phyloP scores from a whole-genome alignment of 2,888 invertebrate species.

The Podotricha telesiphe region DNA sequence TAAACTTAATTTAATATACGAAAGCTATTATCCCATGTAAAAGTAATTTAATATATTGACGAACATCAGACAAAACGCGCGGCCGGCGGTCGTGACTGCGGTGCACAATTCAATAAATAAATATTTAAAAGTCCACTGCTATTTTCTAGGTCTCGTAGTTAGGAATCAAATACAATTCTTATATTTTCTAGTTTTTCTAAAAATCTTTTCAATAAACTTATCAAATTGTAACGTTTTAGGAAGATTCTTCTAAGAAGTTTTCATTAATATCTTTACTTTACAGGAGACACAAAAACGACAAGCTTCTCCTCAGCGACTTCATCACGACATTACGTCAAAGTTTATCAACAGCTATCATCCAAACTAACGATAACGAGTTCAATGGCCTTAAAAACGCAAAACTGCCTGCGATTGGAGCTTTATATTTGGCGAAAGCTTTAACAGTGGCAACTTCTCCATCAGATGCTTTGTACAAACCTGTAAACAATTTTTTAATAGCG shows the following conservation, averaged over 20 bases:
- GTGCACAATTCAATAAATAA: too few relatives aligned
- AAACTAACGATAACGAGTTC: conserved; percentile 46
- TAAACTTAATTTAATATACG: too few relatives aligned
- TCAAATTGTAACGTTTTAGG: neutral
- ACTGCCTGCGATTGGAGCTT: conserved; percentile 85
- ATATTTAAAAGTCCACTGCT: too few relatives aligned
- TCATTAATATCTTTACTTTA: conserved; percentile 43
- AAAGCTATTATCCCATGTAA: too few relatives aligned
- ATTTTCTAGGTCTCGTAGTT: too few relatives aligned
- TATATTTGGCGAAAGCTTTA: conserved; percentile 88
- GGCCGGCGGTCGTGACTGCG: too few relatives aligned
- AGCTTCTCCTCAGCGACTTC: conserved; percentile 86
- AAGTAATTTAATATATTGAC: too few relatives aligned
- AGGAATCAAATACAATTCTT: too few relatives aligned
- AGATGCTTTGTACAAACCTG: conserved; percentile 89
- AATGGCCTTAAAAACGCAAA: conserved; percentile 66
- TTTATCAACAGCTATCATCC: conserved; percentile 65
- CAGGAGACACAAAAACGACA: conserved; percentile 85
- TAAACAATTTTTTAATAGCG: conserved; percentile 91
- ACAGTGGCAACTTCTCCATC: conserved; percentile 89
- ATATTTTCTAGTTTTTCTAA: too few relatives aligned
- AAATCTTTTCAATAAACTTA: too few relatives aligned
- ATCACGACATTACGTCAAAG: conserved; percentile 87
- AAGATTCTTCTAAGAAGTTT: too few relatives aligned
- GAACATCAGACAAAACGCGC: too few relatives aligned